Percentiles rank a stretch among this genome's conserved stretches.
These are phyloP conservation scores for Parazoanthus swiftii DNA, from an alignment of 92 coral and sea anemone species.

Conservation along the genomic window DNA sequence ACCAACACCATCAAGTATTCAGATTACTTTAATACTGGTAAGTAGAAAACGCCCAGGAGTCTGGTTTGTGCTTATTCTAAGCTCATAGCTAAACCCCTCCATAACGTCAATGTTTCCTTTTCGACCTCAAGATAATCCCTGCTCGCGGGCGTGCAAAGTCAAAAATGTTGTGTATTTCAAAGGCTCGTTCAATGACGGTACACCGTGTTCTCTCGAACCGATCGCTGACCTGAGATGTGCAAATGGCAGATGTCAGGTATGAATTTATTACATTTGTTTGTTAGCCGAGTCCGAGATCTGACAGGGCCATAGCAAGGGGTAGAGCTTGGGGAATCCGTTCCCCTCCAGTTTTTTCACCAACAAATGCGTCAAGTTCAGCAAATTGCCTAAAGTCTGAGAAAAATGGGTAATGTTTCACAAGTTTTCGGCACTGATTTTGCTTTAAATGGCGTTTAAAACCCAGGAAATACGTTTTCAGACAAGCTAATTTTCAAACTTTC, in stretches of 20 bases:
- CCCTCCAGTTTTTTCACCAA: no score
- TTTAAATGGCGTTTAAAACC: no score
- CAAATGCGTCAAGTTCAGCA: no score
- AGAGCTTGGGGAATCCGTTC: no score
- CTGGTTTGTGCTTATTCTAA: background rate
- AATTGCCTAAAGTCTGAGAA: no score
- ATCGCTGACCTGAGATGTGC: conserved; percentile 33
- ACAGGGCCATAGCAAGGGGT: no score
- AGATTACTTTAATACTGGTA: conserved; percentile 10
- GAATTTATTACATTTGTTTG: background rate
- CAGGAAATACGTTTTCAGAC: no score
- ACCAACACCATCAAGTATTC: conserved; percentile 28
- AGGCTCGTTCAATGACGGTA: conserved; percentile 20
- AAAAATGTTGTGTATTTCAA: background rate
- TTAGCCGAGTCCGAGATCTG: no score
- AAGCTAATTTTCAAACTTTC: no score
- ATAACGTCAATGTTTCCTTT: background rate
- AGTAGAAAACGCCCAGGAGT: background rate
- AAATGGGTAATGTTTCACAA: no score
- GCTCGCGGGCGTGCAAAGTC: conserved; percentile 15
- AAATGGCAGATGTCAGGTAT: conserved; percentile 14
- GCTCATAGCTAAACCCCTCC: background rate
- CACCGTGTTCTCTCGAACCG: conserved; percentile 18
- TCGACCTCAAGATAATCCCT: background rate
- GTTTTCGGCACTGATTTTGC: no score